Evolutionary conservation across 2,113 vertebrate species (phyloP).

Genomic region (Takifugu bimaculatus): DNA sequence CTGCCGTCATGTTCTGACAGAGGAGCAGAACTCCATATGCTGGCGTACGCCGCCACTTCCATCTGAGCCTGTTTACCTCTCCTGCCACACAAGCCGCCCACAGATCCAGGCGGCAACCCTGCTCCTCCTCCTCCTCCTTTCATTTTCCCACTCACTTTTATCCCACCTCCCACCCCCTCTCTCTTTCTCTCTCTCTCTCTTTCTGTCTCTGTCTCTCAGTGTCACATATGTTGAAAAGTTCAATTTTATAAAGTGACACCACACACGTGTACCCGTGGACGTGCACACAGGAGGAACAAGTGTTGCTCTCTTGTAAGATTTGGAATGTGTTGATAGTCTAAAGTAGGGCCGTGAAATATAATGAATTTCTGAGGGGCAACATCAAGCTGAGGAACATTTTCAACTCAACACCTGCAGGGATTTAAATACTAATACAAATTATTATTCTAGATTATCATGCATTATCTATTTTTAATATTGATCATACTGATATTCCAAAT

Average conservation of each 20-base stretch:
- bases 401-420: too few species aligned
- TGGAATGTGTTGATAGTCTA: too few species aligned
- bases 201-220: background rate
- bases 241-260: slow-evolving; percentile 1
- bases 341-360: too few species aligned
- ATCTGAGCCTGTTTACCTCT: slow-evolving; percentile 32
- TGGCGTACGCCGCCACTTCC: slow-evolving; percentile 27
- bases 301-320: too few species aligned
- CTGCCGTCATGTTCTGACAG: slow-evolving; percentile 21
- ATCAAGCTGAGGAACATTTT: too few species aligned
- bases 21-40: slow-evolving; percentile 16
- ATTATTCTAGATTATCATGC: too few species aligned
- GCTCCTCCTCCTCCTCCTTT: slow-evolving; percentile 49
- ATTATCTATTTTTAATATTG: too few species aligned
- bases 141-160: slow-evolving; percentile 44
- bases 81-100: slow-evolving; percentile 38
- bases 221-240: slow-evolving; percentile 23
- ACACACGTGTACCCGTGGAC: background rate
- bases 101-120: slow-evolving; percentile 38
- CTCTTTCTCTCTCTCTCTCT: slow-evolving; percentile 5
- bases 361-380: too few species aligned
- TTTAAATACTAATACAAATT: too few species aligned
- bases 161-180: slow-evolving; percentile 39
- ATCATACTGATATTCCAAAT: too few species aligned
- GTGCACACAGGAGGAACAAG: too few species aligned